phyloP scores from a whole-genome alignment of 2,113 vertebrate genomes.

The Triplophysa tibetana region DNA sequence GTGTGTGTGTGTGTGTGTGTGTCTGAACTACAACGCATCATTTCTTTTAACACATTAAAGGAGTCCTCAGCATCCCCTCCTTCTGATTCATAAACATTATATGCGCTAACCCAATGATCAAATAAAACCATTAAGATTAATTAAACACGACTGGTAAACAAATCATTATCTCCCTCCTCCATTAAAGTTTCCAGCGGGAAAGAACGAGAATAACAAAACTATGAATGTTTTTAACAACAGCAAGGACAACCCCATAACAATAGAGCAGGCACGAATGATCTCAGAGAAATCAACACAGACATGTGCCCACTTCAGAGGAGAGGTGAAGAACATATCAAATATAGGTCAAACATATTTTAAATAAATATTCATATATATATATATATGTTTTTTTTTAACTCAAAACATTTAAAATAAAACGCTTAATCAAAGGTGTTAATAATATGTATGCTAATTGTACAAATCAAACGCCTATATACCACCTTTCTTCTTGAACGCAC shows the following conservation, averaged over 20 bases:
- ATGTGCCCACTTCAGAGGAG: too few relatives aligned
- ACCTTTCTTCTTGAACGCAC: constrained; percentile 5
- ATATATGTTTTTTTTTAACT: too few relatives aligned
- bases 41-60: neutral
- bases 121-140: neutral
- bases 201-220: neutral
- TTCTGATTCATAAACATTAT: neutral
- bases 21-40: neutral
- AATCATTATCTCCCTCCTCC: neutral
- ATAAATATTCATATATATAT: neutral
- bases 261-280: neutral
- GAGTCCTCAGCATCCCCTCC: constrained; percentile 30
- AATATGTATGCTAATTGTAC: neutral
- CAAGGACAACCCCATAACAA: too few relatives aligned
- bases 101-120: neutral
- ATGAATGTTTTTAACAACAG: neutral
- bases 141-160: neutral
- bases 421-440: neutral
- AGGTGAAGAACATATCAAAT: neutral
- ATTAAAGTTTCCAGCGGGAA: neutral
- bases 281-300: neutral
- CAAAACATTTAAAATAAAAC: too few relatives aligned
- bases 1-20: neutral
- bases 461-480: neutral
- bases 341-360: neutral